Conservation (phyloP, 2,113 vertebrate genomes). For the Regulus satrapa region DNA sequence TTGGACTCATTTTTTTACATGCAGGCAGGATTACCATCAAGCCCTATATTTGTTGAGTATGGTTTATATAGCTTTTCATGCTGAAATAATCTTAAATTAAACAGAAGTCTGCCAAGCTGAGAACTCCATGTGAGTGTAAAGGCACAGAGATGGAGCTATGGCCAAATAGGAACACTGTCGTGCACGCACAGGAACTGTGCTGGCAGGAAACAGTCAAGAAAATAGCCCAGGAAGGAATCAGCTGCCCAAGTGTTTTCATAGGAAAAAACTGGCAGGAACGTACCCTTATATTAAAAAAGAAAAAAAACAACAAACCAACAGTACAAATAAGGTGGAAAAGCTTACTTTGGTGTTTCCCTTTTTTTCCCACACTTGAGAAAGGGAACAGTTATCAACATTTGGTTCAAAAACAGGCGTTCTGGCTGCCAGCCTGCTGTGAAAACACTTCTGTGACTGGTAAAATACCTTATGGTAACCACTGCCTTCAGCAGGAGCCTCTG, state of each 20-base stretch:
- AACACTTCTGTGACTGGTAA: neutral
- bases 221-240: neutral
- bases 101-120: neutral
- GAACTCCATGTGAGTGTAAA: neutral
- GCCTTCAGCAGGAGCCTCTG: neutral
- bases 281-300: neutral
- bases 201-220: neutral
- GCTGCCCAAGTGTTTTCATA: conserved; percentile 4
- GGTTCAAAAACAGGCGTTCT: neutral
- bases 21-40: neutral
- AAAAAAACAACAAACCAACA: neutral
- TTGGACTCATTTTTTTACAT: neutral
- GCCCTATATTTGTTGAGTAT: neutral
- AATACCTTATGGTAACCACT: neutral
- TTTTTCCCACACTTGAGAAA: neutral
- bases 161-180: neutral
- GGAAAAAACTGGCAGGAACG: conserved; percentile 9
- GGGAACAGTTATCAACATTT: neutral
- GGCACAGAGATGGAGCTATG: neutral
- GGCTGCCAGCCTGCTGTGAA: neutral
- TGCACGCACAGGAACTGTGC: neutral
- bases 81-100: neutral
- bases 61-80: neutral
- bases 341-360: neutral
- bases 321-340: neutral